Percentiles rank a stretch among this genome's conserved stretches.
Evolutionary conservation across 1,140 invertebrate species (phyloP).

Genomic region (Aphelinus certus): DNA sequence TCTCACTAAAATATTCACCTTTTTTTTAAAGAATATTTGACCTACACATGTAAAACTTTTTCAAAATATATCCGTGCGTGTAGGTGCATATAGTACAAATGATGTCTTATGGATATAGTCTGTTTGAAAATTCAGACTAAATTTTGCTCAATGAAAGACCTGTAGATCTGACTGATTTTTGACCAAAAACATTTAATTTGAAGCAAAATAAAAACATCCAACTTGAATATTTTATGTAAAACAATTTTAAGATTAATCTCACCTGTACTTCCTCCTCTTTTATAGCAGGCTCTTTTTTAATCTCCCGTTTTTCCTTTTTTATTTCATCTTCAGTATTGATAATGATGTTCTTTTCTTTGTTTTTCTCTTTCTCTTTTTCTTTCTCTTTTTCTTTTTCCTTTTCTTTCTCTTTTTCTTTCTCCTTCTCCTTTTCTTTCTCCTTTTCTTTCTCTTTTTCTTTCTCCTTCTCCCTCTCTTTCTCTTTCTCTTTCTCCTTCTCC

Average conservation of each 20-base stretch:
- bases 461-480: slow-evolving; percentile 57
- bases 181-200: too few species aligned
- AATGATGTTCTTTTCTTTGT: slow-evolving; percentile 50
- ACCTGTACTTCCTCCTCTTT: slow-evolving; percentile 30
- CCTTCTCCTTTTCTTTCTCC: slow-evolving; percentile 50
- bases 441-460: slow-evolving; percentile 47
- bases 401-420: slow-evolving; percentile 30
- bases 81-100: too few species aligned
- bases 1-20: too few species aligned
- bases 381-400: slow-evolving; percentile 57
- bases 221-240: background rate
- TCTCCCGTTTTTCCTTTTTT: slow-evolving; percentile 55
- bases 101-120: too few species aligned
- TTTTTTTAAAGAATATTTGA: too few species aligned
- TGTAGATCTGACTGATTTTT: too few species aligned
- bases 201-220: too few species aligned
- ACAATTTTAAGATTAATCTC: background rate
- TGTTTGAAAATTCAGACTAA: too few species aligned
- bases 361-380: slow-evolving; percentile 58
- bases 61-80: too few species aligned
- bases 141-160: too few species aligned
- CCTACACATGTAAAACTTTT: too few species aligned
- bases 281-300: slow-evolving; percentile 46
- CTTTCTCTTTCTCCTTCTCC: slow-evolving; percentile 61
- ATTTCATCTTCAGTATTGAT: slow-evolving; percentile 58